Evolutionary conservation across 2,888 invertebrate species (phyloP), one percentile per base, ranked within the genome.

Genomic region (Drosophila nigritarsus): DNA sequence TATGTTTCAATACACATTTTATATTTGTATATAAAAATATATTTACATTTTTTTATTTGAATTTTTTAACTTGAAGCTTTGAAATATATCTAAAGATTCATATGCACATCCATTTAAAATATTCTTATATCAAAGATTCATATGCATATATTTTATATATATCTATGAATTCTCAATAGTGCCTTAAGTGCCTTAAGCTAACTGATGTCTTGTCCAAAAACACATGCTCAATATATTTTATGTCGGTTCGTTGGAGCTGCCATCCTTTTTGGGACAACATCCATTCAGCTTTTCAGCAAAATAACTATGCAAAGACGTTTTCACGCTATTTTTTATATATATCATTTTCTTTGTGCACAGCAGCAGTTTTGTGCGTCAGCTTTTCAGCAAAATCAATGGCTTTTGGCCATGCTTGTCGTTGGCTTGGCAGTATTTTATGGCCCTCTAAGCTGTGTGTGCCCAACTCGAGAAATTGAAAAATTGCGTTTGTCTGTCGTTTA

Each of bases 401-500:
- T 29, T 59, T 68, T 67, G 45, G 40, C 42, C 53, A 62, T 61
- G 32, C 29, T 38, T 36, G 55, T 55, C 53, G 51, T 38, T 53
- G 42, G 56, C 78, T 66, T 78, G 66, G 6, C 71, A 48, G 61
- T 54, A 51, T 78, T 83, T 84, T 81, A 83, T 84, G 72, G 87
- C 79, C 73, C 66, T 87, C 83, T 88, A 75, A 88, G 83, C 89
- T 81, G 81, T 80, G 65, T 72, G 72, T 72, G 59, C 24, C 15
- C 45, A 45, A 24, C 15, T 62, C 53, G 49, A 55, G 75, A 86
- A 85, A 86, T 89, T 89, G 86, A 89, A 89, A 86, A 89, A 86
- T 85, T 83, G 90, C 88, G 77, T 85, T 88, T 73, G 80, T 83
- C 84, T 75, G 82, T 62, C 66, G 82, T 66, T 82, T 75, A 75